Conservation (phyloP, 2,888 invertebrate species). For the Chrysolina americana region DNA sequence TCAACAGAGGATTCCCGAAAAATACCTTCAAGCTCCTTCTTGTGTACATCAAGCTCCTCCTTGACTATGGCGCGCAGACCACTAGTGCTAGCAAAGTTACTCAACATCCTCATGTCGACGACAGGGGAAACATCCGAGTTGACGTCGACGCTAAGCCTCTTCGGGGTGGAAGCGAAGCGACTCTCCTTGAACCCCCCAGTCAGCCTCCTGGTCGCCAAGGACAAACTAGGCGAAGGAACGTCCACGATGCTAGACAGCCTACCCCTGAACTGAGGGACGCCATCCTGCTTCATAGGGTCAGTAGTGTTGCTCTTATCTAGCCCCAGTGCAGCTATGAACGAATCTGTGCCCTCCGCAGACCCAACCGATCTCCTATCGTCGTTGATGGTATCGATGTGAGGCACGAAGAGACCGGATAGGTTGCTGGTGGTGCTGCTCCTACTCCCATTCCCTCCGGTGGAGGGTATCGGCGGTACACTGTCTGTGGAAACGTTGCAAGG, state of each 20-base stretch:
- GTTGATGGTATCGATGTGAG: constrained; percentile 9
- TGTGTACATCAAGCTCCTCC: constrained; percentile 43
- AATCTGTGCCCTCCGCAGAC: constrained; percentile 55
- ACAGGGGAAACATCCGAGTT: constrained; percentile 20
- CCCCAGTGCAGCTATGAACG: constrained; percentile 61
- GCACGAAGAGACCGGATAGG: constrained; percentile 50
- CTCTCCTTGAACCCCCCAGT: constrained; percentile 42
- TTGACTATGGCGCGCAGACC: constrained; percentile 45
- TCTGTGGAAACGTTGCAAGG: constrained; percentile 33
- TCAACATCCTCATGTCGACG: constrained; percentile 7
- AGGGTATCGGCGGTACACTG: not conserved
- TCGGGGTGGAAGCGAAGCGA: constrained; percentile 52
- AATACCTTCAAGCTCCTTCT: constrained; percentile 43
- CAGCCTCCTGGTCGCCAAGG: constrained; percentile 35
- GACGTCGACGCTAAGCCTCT: constrained; percentile 18
- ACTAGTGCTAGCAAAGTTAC: constrained; percentile 39
- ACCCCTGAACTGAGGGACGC: constrained; percentile 18
- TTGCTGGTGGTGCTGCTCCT: constrained; percentile 47
- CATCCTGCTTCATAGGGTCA: constrained; percentile 38
- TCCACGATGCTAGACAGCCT: constrained; percentile 31
- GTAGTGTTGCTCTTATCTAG: constrained; percentile 49
- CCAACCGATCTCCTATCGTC: constrained; percentile 21
- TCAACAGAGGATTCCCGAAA: too few species aligned
- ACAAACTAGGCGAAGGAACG: constrained; percentile 28
- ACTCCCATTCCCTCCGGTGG: constrained; percentile 29